Evolutionary conservation across 2,797 vertebrate species (phyloP), one percentile per base, ranked within the genome.

Genomic region (Acridotheres tristis): DNA sequence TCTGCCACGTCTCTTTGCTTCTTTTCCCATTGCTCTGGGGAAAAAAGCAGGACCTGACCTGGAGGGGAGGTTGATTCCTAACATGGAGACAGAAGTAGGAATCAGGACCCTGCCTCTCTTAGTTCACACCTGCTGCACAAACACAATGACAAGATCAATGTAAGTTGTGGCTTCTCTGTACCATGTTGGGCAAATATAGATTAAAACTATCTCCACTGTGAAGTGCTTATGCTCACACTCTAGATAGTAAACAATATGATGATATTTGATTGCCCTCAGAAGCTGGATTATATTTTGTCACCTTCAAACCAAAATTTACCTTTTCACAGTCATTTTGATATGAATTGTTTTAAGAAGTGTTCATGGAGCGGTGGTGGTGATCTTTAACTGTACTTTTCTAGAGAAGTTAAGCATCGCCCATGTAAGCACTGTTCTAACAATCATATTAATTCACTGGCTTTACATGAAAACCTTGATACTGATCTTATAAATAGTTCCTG

Each of bases 401-500:
- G 23, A 45, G 62, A 83, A 93, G 36, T 85, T 88, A 71, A 34
- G 61, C 69, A 63, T 50, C 69, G 40, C 11, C 21, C 43, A 29
- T 68, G 34, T 55, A 65, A 76, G 55, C 42, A 42, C 51, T 50
- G 4, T 66, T 93, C 85, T 93, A 95, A 88, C 93, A 96, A 87
- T 96, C 66, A 27, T 94, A 96, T 84, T 85, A 95, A 96, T 96
- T 96, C 93, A 92, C 85, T 94, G 88, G 69, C 91, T 97, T 96
- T 96, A 93, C 66, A 92, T 81, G 84, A 96, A 96, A 97, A 84
- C 93, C 96, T 96, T 91, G 96, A 96, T 96, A 91, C 88, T 93
- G 94, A 95, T 97, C 96, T 95, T 96, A 97, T 96, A 97, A 98
- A 97, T 97, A 98, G 96, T 82, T 93, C 79, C 93, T 95, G 94